Conservation (phyloP, 2,888 invertebrate species). For the Catocala nupta region DNA sequence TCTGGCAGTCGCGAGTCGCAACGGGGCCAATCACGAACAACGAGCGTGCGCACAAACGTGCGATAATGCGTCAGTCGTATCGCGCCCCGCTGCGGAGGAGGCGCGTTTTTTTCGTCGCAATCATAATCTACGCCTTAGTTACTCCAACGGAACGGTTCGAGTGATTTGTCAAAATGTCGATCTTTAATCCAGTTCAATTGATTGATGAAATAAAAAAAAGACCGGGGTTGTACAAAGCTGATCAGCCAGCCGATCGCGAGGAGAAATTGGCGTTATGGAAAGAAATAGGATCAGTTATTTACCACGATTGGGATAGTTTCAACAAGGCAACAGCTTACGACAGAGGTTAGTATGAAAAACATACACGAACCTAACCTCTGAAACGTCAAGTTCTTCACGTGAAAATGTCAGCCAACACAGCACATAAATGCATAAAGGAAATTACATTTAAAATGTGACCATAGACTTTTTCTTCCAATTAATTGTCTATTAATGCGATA, state of each 20-base stretch:
- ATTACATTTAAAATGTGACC: too few species aligned
- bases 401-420: not conserved
- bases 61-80: constrained; percentile 66
- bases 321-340: constrained; percentile 80
- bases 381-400: constrained; percentile 23
- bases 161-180: constrained; percentile 51
- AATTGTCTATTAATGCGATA: too few species aligned
- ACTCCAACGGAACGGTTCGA: constrained; percentile 30
- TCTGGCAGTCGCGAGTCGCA: constrained; percentile 54
- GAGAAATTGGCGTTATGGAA: constrained; percentile 79
- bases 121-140: constrained; percentile 37
- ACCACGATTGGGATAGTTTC: constrained; percentile 70
- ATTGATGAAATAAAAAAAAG: constrained; percentile 82
- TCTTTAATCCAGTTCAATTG: constrained; percentile 69
- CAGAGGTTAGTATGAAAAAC: constrained; percentile 64
- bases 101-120: constrained; percentile 67
- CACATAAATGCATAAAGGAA: too few species aligned
- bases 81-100: constrained; percentile 55
- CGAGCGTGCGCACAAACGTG: constrained; percentile 58
- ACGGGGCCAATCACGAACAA: constrained; percentile 54
- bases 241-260: constrained; percentile 81
- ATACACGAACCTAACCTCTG: constrained; percentile 38
- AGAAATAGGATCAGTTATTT: constrained; percentile 76
- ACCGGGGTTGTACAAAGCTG: constrained; percentile 72
- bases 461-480: too few species aligned